Base-by-base conservation (phyloP, 2,797 vertebrate genomes). In the Psittacula echo region DNA sequence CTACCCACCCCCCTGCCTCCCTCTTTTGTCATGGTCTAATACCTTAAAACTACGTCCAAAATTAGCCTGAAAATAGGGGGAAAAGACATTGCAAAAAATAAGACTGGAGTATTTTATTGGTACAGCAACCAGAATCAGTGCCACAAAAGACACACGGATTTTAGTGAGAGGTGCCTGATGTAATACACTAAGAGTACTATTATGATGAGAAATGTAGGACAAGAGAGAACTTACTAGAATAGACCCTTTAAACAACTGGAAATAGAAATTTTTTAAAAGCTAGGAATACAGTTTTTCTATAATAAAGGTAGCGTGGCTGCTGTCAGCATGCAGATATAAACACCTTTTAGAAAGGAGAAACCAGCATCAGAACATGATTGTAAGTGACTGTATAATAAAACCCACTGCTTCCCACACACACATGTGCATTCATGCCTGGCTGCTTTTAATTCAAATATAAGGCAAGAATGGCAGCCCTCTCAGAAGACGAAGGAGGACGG, bases 391-490 rank as follows among this genome's bases (percentile, higher is more conserved):
- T 19, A 50, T 11, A 80, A 77, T 62, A 89, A 93, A 96, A 41
- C 11, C 27, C 13, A 34, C 30, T 81, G 66, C 62, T 81, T 89
- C 62, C n/a, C 66, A 54, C 76, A 82, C 51, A 73, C 20, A 48
- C 37, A 20, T 3, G 22, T 48, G 51, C 72, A 74, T 90, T 83
- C 72, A 74, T 15, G 61, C 81, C 78, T 74, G 68, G 58, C 65
- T 92, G 72, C 65, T 90, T 95, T 89, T 87, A 76, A 94, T 90
- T 90, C 85, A 85, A 93, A 89, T 73, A 72, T 45, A 79, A 53
- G 39, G 65, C 67, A 85, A 45, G 75, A 76, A 90, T 32, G 30
- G 50, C 85, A 89, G 53, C 37, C 53, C 53, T 85, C 72, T 74
- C 1, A 0, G 64, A 91, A 84, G 34, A 53, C 4, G 60, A 85